phyloP scores from a whole-genome alignment of 2,113 vertebrate species.

The Phainopepla nitens region DNA sequence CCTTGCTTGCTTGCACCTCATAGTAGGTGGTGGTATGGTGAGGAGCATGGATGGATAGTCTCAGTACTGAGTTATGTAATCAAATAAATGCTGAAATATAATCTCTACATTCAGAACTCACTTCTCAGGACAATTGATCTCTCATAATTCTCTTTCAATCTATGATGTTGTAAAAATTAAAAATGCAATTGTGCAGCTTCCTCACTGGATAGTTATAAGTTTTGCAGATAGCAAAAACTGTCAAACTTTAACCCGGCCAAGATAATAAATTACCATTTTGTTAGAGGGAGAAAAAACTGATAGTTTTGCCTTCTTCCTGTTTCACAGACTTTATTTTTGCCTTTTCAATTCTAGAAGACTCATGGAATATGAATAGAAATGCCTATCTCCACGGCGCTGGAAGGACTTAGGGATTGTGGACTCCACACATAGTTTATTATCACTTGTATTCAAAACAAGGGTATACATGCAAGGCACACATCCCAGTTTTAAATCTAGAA shows the following conservation, averaged over 20 bases:
- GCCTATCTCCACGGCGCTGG: background rate
- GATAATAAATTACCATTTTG: background rate
- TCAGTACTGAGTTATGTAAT: background rate
- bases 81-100: background rate
- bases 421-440: background rate
- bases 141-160: background rate
- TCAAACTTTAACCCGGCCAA: background rate
- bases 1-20: background rate
- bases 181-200: background rate
- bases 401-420: background rate
- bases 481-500: background rate
- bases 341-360: background rate
- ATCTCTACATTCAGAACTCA: background rate
- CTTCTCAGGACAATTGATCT: background rate
- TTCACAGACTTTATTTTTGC: background rate
- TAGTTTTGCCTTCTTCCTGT: background rate
- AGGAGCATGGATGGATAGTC: background rate
- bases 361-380: background rate
- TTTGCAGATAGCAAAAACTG: background rate
- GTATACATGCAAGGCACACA: background rate
- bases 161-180: background rate
- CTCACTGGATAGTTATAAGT: background rate
- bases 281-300: background rate
- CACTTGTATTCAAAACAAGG: background rate
- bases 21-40: background rate